A percentile compares a stretch with the other conserved stretches of the same genome.
Conservation (phyloP, 2,888 invertebrate genomes). For the Sminthurinus aureus region DNA sequence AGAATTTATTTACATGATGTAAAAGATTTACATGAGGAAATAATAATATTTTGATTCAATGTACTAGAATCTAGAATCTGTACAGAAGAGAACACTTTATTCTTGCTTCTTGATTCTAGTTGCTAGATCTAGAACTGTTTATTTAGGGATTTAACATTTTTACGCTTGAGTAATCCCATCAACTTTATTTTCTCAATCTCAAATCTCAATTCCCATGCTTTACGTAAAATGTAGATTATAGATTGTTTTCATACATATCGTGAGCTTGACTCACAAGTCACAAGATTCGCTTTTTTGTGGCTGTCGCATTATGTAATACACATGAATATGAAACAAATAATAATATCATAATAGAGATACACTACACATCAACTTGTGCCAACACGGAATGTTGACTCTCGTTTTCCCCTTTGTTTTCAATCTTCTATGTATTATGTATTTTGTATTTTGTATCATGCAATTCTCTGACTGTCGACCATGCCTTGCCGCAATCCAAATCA, state of each 20-base stretch:
- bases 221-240: neutral
- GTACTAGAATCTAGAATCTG: too few relatives aligned
- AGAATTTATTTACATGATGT: neutral
- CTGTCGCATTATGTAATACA: neutral
- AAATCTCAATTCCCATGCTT: neutral
- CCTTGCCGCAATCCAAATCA: neutral
- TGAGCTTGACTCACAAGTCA: neutral
- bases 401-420: neutral
- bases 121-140: too few relatives aligned
- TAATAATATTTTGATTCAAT: too few relatives aligned
- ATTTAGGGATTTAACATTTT: slow-evolving; percentile 7
- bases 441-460: neutral
- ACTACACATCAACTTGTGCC: too few relatives aligned
- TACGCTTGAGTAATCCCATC: slow-evolving; percentile 36
- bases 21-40: too few relatives aligned
- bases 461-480: neutral
- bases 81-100: too few relatives aligned
- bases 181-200: slow-evolving; percentile 7
- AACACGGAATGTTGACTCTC: neutral
- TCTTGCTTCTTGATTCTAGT: neutral
- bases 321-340: too few relatives aligned
- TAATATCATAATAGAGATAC: too few relatives aligned
- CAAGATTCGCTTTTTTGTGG: neutral
- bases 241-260: neutral
- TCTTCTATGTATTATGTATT: too few relatives aligned